Evolutionary conservation across 2,113 vertebrate genomes (phyloP).

Genomic region (Labrus mixtus): DNA sequence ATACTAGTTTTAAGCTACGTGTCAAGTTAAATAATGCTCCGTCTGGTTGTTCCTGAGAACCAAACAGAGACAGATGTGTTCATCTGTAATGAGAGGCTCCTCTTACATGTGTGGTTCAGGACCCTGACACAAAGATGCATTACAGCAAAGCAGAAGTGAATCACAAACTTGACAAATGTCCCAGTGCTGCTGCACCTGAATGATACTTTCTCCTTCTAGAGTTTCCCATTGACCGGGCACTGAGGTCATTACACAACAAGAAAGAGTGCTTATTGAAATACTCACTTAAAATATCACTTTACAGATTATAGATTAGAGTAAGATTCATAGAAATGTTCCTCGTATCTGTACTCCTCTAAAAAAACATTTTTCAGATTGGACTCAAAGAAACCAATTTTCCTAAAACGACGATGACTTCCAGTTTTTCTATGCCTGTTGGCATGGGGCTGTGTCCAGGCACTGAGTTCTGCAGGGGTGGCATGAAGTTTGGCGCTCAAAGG

Average conservation of each 20-base stretch:
- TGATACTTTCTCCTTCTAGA: background rate
- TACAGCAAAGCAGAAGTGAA: background rate
- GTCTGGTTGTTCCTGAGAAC: background rate
- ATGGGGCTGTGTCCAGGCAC: too few relatives aligned
- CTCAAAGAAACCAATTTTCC: background rate
- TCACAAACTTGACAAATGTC: slow-evolving; percentile 1
- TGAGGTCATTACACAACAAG: background rate
- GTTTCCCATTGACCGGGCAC: background rate
- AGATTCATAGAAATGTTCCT: background rate
- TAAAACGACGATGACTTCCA: background rate
- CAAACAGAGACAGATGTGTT: background rate
- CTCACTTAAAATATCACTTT: background rate
- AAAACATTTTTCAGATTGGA: background rate
- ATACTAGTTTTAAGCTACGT: too few relatives aligned
- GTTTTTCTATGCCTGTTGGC: too few relatives aligned
- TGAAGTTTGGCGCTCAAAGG: too few relatives aligned
- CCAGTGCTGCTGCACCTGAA: background rate
- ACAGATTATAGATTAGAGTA: background rate
- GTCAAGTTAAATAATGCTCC: too few relatives aligned
- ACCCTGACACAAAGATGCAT: background rate
- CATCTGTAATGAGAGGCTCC: background rate
- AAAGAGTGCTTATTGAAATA: background rate
- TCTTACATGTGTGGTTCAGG: background rate
- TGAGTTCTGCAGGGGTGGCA: too few relatives aligned
- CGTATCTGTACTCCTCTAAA: background rate